Percentiles rank a stretch among this genome's conserved stretches.
phyloP scores from a whole-genome alignment of 2,888 invertebrate genomes.

The Meteorus cinctellus region DNA sequence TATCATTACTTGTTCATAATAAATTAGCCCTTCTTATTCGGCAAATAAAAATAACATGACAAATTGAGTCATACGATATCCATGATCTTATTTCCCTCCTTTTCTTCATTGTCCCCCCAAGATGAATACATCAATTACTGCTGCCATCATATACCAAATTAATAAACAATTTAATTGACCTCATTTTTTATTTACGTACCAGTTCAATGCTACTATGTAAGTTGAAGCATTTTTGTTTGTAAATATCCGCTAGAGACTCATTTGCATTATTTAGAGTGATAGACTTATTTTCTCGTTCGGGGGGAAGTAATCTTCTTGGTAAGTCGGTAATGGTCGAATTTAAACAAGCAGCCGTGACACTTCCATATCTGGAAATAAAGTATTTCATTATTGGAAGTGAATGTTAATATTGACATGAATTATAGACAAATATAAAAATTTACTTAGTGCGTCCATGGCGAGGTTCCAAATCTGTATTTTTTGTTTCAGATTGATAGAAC shows the following conservation, averaged over 20 bases:
- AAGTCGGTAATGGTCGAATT: conserved; percentile 54
- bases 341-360: conserved; percentile 53
- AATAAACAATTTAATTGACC: not conserved
- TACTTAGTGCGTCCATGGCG: conserved; percentile 56
- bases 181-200: conserved; percentile 48
- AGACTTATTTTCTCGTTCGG: conserved; percentile 48
- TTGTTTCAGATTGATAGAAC: conserved; percentile 68
- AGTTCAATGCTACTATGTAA: conserved; percentile 54
- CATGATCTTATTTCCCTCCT: no score
- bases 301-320: conserved; percentile 56
- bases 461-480: conserved; percentile 61
- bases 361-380: conserved; percentile 57
- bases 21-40: no score
- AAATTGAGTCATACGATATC: no score
- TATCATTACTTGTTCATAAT: no score
- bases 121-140: no score
- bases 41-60: no score
- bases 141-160: not conserved
- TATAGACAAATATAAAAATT: not conserved
- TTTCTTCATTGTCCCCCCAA: no score
- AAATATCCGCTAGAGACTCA: conserved; percentile 37
- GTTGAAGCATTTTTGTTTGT: conserved; percentile 57
- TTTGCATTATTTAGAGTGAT: conserved; percentile 46
- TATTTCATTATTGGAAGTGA: not conserved
- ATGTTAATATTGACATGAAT: not conserved